A percentile compares a stretch with the other conserved stretches of the same genome.
These are phyloP conservation scores for Urocitellus parryii DNA, from an alignment of 2,113 vertebrate genomes.

Conservation along the genomic window DNA sequence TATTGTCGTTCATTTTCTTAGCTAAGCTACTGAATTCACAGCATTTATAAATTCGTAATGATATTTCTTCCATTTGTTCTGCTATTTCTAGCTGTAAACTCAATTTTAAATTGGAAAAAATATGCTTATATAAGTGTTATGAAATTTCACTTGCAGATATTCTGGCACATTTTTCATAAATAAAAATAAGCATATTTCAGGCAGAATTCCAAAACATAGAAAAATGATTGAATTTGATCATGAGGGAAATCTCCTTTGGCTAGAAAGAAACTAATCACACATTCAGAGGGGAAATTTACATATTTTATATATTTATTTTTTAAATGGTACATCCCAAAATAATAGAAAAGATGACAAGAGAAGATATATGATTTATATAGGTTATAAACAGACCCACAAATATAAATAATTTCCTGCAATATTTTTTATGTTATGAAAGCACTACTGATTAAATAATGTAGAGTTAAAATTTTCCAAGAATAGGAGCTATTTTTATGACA, in stretches of 20 bases:
- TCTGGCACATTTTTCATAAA: slow-evolving; percentile 69
- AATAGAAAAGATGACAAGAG: not conserved
- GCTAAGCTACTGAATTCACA: slow-evolving; percentile 50
- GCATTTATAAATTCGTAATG: slow-evolving; percentile 80
- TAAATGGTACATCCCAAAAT: slow-evolving; percentile 19
- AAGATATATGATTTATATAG: not conserved
- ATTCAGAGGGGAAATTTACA: slow-evolving; percentile 6
- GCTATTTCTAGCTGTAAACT: slow-evolving; percentile 67
- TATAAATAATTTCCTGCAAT: not conserved
- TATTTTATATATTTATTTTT: slow-evolving; percentile 49
- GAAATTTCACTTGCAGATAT: slow-evolving; percentile 66
- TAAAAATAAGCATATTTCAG: slow-evolving; percentile 73
- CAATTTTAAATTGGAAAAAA: slow-evolving; percentile 75
- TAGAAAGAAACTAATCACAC: not conserved
- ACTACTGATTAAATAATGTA: not conserved
- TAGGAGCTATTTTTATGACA: not conserved
- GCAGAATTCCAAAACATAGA: slow-evolving; percentile 58
- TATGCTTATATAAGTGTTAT: slow-evolving; percentile 61
- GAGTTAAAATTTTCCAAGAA: not conserved
- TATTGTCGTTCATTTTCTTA: slow-evolving; percentile 68
- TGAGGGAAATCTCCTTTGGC: slow-evolving; percentile 34
- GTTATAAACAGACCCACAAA: not conserved
- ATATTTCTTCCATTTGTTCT: slow-evolving; percentile 81
- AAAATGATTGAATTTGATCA: slow-evolving; percentile 65
- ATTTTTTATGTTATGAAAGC: not conserved